Conservation (phyloP, 2,888 invertebrate genomes). For the Druceiella hillmani region DNA sequence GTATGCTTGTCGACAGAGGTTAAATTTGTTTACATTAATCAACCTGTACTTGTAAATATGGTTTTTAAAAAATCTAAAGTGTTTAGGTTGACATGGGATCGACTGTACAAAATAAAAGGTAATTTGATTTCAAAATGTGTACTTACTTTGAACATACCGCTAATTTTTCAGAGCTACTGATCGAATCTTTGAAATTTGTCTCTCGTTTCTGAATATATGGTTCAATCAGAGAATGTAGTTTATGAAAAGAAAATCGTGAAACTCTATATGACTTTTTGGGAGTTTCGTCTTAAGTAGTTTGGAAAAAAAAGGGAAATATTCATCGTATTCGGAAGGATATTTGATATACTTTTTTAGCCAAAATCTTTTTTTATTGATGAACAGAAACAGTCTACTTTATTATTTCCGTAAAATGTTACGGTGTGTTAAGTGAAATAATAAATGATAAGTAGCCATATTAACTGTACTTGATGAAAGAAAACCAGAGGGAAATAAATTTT, state of each 20-base stretch:
- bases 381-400: too few relatives aligned
- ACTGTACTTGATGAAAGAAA: too few relatives aligned
- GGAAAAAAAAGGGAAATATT: conserved; percentile 21
- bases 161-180: conserved; percentile 16
- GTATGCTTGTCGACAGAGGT: too few relatives aligned
- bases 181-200: conserved; percentile 19
- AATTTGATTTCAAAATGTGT: conserved; percentile 19
- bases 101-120: conserved; percentile 15
- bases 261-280: conserved; percentile 19
- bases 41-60: too few relatives aligned
- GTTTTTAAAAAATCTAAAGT: too few relatives aligned
- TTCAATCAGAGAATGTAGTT: conserved; percentile 17
- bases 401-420: too few relatives aligned
- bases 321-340: conserved; percentile 16
- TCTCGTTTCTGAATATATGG: conserved; percentile 16
- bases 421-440: too few relatives aligned
- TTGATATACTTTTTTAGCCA: conserved; percentile 19
- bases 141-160: conserved; percentile 21
- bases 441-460: too few relatives aligned
- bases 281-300: conserved; percentile 20
- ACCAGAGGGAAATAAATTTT: too few relatives aligned
- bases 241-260: conserved; percentile 16
- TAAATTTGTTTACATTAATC: too few relatives aligned
- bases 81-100: too few relatives aligned
- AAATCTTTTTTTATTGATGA: conserved; percentile 16